Percentiles rank a stretch among this genome's conserved stretches.
phyloP scores from a whole-genome alignment of 2,888 invertebrate species.

The Esperia sulphurella region DNA sequence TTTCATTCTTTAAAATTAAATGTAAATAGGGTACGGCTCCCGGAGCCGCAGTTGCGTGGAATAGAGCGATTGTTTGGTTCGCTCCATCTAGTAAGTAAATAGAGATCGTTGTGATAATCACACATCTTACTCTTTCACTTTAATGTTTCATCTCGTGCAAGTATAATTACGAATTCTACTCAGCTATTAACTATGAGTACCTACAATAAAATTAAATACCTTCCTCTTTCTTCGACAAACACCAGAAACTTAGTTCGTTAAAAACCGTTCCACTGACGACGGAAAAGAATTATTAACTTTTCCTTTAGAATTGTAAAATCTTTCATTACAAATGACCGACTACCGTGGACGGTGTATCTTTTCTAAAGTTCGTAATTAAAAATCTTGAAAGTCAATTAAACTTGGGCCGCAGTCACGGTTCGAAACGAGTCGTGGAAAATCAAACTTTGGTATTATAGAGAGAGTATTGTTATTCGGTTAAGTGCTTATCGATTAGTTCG shows the following conservation, averaged over 20 bases:
- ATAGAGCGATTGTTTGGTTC: too few relatives aligned
- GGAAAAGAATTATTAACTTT: conserved; percentile 46
- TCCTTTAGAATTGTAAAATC: conserved; percentile 44
- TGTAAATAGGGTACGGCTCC: too few relatives aligned
- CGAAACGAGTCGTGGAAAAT: conserved; percentile 54
- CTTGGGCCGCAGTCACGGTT: conserved; percentile 39
- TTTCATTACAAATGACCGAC: conserved; percentile 30
- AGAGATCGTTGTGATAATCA: too few relatives aligned
- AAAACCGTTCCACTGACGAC: conserved; percentile 28
- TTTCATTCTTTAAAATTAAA: too few relatives aligned
- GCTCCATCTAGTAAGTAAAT: too few relatives aligned
- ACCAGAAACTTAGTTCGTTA: conserved; percentile 31
- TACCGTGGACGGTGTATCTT: conserved; percentile 38
- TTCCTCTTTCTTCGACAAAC: too few relatives aligned
- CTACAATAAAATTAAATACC: too few relatives aligned
- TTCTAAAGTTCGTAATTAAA: conserved; percentile 67
- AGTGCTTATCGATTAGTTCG: conserved; percentile 13
- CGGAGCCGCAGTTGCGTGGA: too few relatives aligned
- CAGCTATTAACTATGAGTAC: too few relatives aligned
- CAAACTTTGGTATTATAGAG: conserved; percentile 41
- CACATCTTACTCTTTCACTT: too few relatives aligned
- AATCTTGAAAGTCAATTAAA: conserved; percentile 74
- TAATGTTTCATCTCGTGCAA: too few relatives aligned
- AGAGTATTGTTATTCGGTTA: conserved; percentile 11
- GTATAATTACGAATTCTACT: too few relatives aligned